Base-by-base conservation (phyloP, 2,888 invertebrate genomes). In the Eledone cirrhosa region DNA sequence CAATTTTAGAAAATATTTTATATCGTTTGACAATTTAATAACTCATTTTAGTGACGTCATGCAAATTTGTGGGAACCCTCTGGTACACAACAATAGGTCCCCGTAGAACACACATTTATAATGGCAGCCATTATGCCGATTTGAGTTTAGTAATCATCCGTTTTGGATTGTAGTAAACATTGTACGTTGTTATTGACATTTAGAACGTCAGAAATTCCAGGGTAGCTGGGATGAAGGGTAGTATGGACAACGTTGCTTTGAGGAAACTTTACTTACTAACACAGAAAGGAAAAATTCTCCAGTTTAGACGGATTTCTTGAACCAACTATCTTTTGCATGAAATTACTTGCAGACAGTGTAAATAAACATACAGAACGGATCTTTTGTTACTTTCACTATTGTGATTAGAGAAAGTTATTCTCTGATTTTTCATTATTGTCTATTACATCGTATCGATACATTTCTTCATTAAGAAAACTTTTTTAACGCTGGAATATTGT, bases 51-150 rank as follows among this genome's bases (percentile, higher is more conserved):
- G 75, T 85, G 84, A 86, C 86, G 85, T 85, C 85, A 85, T 80
- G 78, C 78, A 78, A 81, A 65, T 63, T 79, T 63, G 76, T 47
- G 80, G 84, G 81, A 11, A 83, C 83, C 83, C 85, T 82, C 80
- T 84, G 78, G 81, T 77, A 82, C 83, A 80, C 83, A 84, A 85
- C 80, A 77, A 83, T 82, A 80, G 79, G 84, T 82, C 86, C 86
- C 85, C 78, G 82, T 80, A 78, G 78, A 80, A 79, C 79, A 82
- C 79, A 83, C 83, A 81, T 78, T 81, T 85, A 85, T 85, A 85
- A 87, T 88, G 88, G 88, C 87, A 78, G 78, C 78, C 78, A 78
- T 78, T 63, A 78, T 78, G 78, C 63, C 33, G 63, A 48, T 33
- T 33, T 78, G 31, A 77, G 33, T 59, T 48, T 48, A 3, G 24